These are phyloP conservation scores for Eupelmus urozonus DNA, from an alignment of 2,888 invertebrate genomes.

Conservation along the genomic window DNA sequence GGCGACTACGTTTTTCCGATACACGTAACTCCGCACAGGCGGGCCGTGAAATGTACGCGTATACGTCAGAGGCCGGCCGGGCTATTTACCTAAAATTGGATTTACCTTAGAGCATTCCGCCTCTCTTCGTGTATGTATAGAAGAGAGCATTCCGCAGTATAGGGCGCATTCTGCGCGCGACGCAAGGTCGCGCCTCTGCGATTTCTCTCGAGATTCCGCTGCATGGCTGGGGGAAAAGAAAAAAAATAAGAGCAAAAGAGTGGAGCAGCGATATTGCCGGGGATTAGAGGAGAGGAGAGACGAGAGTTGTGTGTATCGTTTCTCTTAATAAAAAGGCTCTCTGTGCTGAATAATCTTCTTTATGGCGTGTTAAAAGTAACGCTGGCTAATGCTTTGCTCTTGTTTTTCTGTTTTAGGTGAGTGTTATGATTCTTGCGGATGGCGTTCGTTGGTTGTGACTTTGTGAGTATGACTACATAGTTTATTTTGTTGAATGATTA, in stretches of 20 bases:
- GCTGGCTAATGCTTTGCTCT: not conserved
- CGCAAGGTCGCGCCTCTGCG: constrained; percentile 5
- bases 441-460: not conserved
- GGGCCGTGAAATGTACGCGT: not conserved
- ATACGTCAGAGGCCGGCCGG: not conserved
- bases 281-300: constrained; percentile 13
- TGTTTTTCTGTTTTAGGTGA: constrained; percentile 30
- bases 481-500: too few relatives aligned
- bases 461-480: not conserved
- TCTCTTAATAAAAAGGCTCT: not conserved
- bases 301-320: not conserved
- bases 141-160: constrained; percentile 30
- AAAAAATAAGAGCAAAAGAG: not conserved
- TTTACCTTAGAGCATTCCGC: constrained; percentile 28
- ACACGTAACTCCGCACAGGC: constrained; percentile 61
- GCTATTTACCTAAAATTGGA: constrained; percentile 50
- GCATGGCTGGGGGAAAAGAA: not conserved
- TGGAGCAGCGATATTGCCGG: constrained; percentile 20
- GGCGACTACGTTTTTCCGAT: constrained; percentile 63
- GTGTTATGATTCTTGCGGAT: not conserved
- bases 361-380: constrained; percentile 2
- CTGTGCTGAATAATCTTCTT: too few relatives aligned
- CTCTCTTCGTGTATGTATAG: too few relatives aligned
- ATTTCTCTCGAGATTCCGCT: constrained; percentile 23
- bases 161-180: not conserved